A percentile compares a stretch with the other conserved stretches of the same genome.
phyloP scores from a whole-genome alignment of 2,113 vertebrate species.

The Chaetorhynchus papuensis region DNA sequence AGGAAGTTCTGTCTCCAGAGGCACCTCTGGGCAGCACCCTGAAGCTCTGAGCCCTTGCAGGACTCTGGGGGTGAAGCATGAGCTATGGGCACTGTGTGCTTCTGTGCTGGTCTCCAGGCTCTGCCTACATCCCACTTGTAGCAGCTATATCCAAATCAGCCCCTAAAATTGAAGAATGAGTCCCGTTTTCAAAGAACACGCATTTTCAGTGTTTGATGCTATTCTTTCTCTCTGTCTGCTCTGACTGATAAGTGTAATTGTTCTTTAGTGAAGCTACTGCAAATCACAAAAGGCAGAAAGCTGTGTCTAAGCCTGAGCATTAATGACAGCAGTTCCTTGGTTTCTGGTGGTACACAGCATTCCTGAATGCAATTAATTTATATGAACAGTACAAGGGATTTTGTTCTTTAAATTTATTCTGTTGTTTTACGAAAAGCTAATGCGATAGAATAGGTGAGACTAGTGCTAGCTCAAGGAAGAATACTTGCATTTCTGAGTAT shows the following conservation, averaged over 20 bases:
- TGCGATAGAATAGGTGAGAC: neutral
- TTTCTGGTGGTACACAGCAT: neutral
- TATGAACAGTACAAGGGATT: neutral
- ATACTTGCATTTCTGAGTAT: neutral
- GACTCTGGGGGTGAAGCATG: neutral
- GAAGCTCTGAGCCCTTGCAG: neutral
- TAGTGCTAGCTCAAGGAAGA: neutral
- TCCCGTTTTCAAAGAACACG: neutral
- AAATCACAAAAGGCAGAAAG: neutral
- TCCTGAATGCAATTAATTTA: slow-evolving; percentile 16
- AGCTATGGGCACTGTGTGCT: neutral
- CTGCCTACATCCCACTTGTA: neutral
- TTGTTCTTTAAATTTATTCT: slow-evolving; percentile 5
- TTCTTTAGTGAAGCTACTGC: neutral
- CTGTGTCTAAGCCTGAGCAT: neutral
- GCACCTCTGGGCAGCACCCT: neutral
- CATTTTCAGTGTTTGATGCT: neutral
- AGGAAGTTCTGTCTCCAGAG: neutral
- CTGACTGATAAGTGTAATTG: neutral
- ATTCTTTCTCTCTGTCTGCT: neutral
- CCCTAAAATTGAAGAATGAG: neutral
- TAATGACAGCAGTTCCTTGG: neutral
- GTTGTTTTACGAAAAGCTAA: neutral
- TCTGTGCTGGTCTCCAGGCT: neutral
- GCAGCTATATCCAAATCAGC: neutral